Base-by-base conservation (phyloP, 2,888 invertebrate genomes). In the Creontiades dilutus region DNA sequence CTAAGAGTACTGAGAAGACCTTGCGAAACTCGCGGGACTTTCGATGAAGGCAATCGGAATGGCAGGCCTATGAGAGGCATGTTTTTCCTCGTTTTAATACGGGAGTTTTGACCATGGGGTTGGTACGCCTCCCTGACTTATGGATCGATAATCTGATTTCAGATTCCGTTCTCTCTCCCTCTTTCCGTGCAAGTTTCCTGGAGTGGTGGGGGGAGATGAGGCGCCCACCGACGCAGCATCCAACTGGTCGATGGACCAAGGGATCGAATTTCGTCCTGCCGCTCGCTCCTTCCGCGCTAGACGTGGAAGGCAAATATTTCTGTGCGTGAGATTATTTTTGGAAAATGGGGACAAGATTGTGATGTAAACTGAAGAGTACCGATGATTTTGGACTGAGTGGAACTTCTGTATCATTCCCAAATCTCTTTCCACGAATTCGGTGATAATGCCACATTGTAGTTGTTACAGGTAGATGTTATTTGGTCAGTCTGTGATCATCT, bases 71-170 rank as follows among this genome's bases (percentile, higher is more conserved):
- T 27, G 37, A 68, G 68, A 23, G 11, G n/a, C n/a, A 13, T 68
- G 68, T 37, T 68, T 68, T 68, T 68, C 68, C 68, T 19, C 23
- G 68, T 82, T 82, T 52, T 27, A 82, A 82, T 82, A 23, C 82
- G 52, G n/a, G 11, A 23, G 82, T 52, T 82, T 82, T 82, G 82
- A 82, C 82, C 82, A 82, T 48, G 52, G 52, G 82, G 86, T 28
- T 68, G 75, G 68, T 47, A 47, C 61, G 46, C 88, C 88, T 80
- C 78, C 57, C 78, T 47, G 61, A 88, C 88, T 88, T 88, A 88
- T 88, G 88, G 88, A 88, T 88, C 88, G 88, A 88, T 88, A 88
- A 88, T 88, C 88, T 88, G 88, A 88, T 88, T 88, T 88, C 88
- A 52, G 88, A 88, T 78, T 88, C 88, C 88, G 88, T 88, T 88